A percentile compares a stretch with the other conserved stretches of the same genome.
These are phyloP conservation scores for Amblyteles armatorius DNA, from an alignment of 2,888 invertebrate genomes.

Conservation along the genomic window DNA sequence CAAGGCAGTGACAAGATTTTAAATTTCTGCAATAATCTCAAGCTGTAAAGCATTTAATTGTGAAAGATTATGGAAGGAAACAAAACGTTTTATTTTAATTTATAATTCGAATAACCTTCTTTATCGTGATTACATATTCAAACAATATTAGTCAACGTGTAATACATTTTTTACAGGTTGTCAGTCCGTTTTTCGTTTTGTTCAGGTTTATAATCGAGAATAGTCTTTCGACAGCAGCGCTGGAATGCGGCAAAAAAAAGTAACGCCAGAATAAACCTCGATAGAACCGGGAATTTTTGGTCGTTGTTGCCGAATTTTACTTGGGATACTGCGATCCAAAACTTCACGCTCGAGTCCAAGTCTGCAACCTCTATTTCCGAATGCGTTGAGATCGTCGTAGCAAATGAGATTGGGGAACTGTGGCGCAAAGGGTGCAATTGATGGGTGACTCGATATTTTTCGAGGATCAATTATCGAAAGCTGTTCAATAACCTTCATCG, in stretches of 20 bases:
- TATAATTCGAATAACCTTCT: too few species aligned
- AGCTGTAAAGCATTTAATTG: too few species aligned
- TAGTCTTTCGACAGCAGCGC: slow-evolving; percentile 2
- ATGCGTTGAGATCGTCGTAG: slow-evolving; percentile 18
- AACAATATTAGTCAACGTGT: too few species aligned
- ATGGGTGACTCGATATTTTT: background rate
- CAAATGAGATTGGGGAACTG: slow-evolving; percentile 37
- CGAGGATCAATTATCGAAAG: slow-evolving; percentile 24
- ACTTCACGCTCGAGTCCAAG: slow-evolving; percentile 8
- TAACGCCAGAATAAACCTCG: slow-evolving; percentile 17
- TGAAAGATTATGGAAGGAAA: too few species aligned
- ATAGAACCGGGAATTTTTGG: slow-evolving; percentile 15
- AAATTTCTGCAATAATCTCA: too few species aligned
- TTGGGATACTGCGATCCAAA: slow-evolving; percentile 28
- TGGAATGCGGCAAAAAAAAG: slow-evolving; percentile 23
- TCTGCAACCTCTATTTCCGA: background rate
- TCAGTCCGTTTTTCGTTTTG: background rate
- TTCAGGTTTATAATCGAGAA: background rate
- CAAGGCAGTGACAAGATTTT: too few species aligned
- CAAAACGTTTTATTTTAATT: too few species aligned
- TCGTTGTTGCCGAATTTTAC: background rate
- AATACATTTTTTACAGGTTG: too few species aligned
- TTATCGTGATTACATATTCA: too few species aligned
- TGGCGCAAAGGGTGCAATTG: slow-evolving; percentile 38
- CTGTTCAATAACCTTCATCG: slow-evolving; percentile 35